Base-by-base conservation (phyloP, 2,888 invertebrate species). In the Halictus ligatus region DNA sequence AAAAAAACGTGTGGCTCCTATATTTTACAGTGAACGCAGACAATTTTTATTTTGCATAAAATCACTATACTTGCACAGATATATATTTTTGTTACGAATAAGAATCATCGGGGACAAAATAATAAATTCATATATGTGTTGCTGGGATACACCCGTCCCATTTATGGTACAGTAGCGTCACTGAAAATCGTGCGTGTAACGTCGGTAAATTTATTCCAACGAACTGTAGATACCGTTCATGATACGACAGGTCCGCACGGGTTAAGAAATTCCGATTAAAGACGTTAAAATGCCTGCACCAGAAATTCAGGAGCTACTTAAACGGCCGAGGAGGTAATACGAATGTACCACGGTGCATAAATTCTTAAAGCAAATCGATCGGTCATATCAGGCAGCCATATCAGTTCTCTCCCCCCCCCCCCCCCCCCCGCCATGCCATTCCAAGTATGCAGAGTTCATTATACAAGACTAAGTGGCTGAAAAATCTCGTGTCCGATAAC, bases 391-490 rank as follows among this genome's bases (percentile, higher is more conserved):
- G 25, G 6, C 25, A 29, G 60, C 15, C 25, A 29, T 64, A 64
- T 64, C 60, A 15, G 60, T 29, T 29, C 60, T 64, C 6, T 29
- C 4, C 35, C 35, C 35, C 35, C 4, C 35, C 35, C 35, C 35
- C 4, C 35, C 35, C 35, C 35, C 4, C 35, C 35, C 35, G 60
- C 35, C 35, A 3, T 25, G 29, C 60, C 60, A 64, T 64, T 25
- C 60, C 15, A 64, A 13, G 60, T 64, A 64, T 64, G 60, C 60
- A 64, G 60, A 25, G 25, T 64, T 64, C 25, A 64, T 64, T 64
- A 64, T 64, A 64, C 60, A 64, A 64, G 60, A 29, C 60, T 64
- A 64, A 64, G 60, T 64, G 60, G 25, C 29, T 64, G 29, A 64
- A 64, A 64, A 64, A 64, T 64, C 60, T 64, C 13, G 60, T 64